phyloP scores from a whole-genome alignment of 2,113 vertebrate genomes.

The Isurus oxyrinchus region DNA sequence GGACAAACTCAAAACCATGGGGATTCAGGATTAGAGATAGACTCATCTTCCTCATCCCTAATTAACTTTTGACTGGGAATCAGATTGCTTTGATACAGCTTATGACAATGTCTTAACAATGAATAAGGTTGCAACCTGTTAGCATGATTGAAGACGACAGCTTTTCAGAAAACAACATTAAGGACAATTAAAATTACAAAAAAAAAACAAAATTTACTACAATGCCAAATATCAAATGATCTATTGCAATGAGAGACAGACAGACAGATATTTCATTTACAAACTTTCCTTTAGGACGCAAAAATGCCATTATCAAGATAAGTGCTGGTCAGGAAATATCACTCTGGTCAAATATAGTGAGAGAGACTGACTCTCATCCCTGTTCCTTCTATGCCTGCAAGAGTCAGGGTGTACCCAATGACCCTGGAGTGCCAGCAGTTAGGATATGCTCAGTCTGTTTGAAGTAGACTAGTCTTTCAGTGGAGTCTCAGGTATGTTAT shows the following conservation, averaged over 20 bases:
- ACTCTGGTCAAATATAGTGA: not conserved
- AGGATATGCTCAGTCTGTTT: too few relatives aligned
- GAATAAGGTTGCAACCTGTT: not conserved
- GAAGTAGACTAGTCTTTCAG: too few relatives aligned
- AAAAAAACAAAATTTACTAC: not conserved
- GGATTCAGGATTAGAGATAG: not conserved
- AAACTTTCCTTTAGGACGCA: not conserved
- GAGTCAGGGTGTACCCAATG: too few relatives aligned
- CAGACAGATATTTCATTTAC: not conserved
- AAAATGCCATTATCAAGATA: not conserved
- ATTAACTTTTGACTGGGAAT: not conserved
- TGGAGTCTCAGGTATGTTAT: too few relatives aligned
- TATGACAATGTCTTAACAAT: not conserved
- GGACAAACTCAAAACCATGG: not conserved
- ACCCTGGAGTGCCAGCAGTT: too few relatives aligned
- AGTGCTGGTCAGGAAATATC: not conserved
- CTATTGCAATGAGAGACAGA: not conserved
- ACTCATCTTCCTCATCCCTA: not conserved
- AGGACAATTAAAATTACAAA: not conserved
- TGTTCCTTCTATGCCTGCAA: not conserved
- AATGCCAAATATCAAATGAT: not conserved
- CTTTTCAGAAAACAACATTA: not conserved
- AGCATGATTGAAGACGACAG: not conserved
- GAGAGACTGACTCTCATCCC: too few relatives aligned
- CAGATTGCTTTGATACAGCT: not conserved